A percentile compares a stretch with the other conserved stretches of the same genome.
These are phyloP conservation scores for Eptesicus fuscus DNA, from an alignment of 2,113 vertebrate genomes.

Conservation along the genomic window DNA sequence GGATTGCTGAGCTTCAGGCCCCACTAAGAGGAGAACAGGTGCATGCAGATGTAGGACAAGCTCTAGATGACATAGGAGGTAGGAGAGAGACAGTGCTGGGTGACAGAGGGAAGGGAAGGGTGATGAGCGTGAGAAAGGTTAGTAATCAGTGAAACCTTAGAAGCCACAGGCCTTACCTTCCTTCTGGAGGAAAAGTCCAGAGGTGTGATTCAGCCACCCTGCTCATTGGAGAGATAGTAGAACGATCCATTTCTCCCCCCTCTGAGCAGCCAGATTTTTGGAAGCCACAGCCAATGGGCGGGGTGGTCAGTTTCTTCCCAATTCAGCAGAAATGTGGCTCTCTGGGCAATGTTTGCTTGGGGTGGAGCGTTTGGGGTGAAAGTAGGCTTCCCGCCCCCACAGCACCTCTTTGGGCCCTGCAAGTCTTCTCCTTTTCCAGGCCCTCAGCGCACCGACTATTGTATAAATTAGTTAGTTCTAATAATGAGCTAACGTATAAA, in stretches of 20 bases:
- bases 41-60: not conserved
- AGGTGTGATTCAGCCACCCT: not conserved
- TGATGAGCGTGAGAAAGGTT: fast-evolving
- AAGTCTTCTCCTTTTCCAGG: not conserved
- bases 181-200: not conserved
- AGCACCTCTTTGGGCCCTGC: not conserved
- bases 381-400: not conserved
- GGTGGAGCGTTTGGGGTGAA: not conserved
- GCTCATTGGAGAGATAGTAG: not conserved
- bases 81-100: no score
- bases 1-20: not conserved
- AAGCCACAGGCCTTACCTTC: not conserved
- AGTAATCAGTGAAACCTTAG: not conserved
- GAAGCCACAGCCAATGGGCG: not conserved
- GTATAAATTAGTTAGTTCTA: not conserved
- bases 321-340: slow-evolving; percentile 1
- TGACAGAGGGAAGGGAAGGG: not conserved
- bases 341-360: not conserved
- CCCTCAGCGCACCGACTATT: not conserved
- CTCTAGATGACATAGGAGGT: fast-evolving
- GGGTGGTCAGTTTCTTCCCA: not conserved
- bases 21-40: not conserved
- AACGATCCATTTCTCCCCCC: not conserved
- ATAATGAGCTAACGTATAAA: not conserved
- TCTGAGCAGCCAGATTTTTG: not conserved